Evolutionary conservation across 2,888 invertebrate genomes (phyloP).

Genomic region (Melanostoma scalare): DNA sequence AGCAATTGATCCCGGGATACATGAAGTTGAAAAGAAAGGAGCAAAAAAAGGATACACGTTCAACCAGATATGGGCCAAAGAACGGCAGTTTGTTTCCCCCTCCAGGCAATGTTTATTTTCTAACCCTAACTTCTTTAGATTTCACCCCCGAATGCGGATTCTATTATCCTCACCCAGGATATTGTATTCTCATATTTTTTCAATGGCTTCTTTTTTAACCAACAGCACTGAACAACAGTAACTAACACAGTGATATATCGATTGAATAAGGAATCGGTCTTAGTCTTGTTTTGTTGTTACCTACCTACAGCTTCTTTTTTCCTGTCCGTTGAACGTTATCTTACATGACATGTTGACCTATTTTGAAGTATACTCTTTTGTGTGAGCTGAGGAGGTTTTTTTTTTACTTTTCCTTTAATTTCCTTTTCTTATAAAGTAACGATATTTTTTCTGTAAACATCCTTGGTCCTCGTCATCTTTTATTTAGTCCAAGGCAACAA

Average conservation of each 20-base stretch:
- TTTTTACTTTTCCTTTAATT: not conserved
- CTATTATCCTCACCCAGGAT: slow-evolving; percentile 51
- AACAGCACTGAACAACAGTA: not conserved
- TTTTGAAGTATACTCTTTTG: slow-evolving; percentile 10
- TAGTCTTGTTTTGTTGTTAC: slow-evolving; percentile 8
- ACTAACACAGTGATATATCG: slow-evolving; percentile 20
- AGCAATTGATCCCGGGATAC: slow-evolving; percentile 55
- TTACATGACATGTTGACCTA: slow-evolving; percentile 49
- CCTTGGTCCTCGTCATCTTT: slow-evolving; percentile 20
- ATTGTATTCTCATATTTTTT: slow-evolving; percentile 34
- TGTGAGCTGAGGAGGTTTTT: slow-evolving; percentile 5
- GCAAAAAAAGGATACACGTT: slow-evolving; percentile 18
- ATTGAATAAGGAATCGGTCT: slow-evolving; percentile 23
- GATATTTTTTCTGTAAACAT: not conserved
- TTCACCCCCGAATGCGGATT: slow-evolving; percentile 22
- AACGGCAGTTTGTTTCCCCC: not conserved
- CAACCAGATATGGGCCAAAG: slow-evolving; percentile 7
- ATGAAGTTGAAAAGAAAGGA: slow-evolving; percentile 13
- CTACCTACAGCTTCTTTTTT: not conserved
- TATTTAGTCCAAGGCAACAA: slow-evolving; percentile 28
- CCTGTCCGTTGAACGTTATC: slow-evolving; percentile 21
- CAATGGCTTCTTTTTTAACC: slow-evolving; percentile 1
- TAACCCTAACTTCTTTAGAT: slow-evolving; percentile 10
- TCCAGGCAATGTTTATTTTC: slow-evolving; percentile 33
- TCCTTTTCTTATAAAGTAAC: not conserved